Evolutionary conservation across 2,797 vertebrate genomes (phyloP).

Genomic region (Peromyscus attwateri): DNA sequence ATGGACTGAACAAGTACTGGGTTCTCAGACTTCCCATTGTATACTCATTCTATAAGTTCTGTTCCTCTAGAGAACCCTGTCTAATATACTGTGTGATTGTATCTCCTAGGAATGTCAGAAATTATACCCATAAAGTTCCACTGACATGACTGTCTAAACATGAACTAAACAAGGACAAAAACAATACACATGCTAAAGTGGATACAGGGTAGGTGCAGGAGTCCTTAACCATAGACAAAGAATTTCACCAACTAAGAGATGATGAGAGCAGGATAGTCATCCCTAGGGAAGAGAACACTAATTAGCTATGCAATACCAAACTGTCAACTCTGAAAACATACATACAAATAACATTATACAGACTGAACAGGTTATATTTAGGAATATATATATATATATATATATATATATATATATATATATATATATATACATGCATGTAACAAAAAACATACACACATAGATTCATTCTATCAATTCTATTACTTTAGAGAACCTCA

Average conservation of each 20-base stretch:
- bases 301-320: not conserved
- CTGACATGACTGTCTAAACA: not conserved
- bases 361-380: not conserved
- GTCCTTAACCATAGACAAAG: not conserved
- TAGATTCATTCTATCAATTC: not conserved
- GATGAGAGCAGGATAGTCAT: not conserved
- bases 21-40: not conserved
- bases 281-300: not conserved
- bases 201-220: not conserved
- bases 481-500: not conserved
- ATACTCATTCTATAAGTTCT: not conserved
- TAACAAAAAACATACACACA: not conserved
- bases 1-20: not conserved
- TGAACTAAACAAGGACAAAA: not conserved
- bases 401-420: too few relatives aligned
- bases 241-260: not conserved
- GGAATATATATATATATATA: not conserved
- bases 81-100: not conserved
- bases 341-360: not conserved
- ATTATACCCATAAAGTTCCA: not conserved
- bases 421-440: too few relatives aligned
- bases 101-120: not conserved
- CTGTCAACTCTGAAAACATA: not conserved
- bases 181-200: not conserved
- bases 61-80: not conserved